Evolutionary conservation across 2,888 invertebrate species (phyloP).

Genomic region (Phengaris alcon): DNA sequence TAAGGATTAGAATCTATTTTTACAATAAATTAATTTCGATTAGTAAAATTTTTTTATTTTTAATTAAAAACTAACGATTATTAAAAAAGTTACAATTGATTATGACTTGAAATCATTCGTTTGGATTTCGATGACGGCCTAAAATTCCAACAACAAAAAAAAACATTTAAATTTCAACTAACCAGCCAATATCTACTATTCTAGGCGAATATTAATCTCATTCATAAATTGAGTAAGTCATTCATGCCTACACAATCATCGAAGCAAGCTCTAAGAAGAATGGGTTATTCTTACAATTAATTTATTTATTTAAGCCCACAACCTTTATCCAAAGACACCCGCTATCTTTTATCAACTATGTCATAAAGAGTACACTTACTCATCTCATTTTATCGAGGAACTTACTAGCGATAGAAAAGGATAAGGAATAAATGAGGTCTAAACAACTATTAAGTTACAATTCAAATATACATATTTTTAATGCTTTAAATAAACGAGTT

Average conservation of each 20-base stretch:
- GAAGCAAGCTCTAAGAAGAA: not conserved
- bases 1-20: not conserved
- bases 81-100: not conserved
- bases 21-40: not conserved
- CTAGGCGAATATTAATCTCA: constrained; percentile 6
- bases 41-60: too few relatives aligned
- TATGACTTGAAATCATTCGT: not conserved
- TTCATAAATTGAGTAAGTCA: not conserved
- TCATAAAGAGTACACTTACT: not conserved
- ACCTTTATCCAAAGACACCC: constrained; percentile 27
- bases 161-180: not conserved
- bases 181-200: not conserved
- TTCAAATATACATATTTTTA: not conserved
- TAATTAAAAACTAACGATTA: too few relatives aligned
- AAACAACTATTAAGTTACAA: not conserved
- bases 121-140: not conserved
- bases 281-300: constrained; percentile 1
- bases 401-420: not conserved
- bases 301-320: constrained; percentile 15
- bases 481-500: too few relatives aligned
- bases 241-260: not conserved
- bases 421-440: not conserved
- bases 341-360: not conserved
- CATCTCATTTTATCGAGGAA: not conserved
- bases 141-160: not conserved